These are phyloP conservation scores for Ametastegia equiseti DNA, from an alignment of 2,888 invertebrate species.

Conservation along the genomic window DNA sequence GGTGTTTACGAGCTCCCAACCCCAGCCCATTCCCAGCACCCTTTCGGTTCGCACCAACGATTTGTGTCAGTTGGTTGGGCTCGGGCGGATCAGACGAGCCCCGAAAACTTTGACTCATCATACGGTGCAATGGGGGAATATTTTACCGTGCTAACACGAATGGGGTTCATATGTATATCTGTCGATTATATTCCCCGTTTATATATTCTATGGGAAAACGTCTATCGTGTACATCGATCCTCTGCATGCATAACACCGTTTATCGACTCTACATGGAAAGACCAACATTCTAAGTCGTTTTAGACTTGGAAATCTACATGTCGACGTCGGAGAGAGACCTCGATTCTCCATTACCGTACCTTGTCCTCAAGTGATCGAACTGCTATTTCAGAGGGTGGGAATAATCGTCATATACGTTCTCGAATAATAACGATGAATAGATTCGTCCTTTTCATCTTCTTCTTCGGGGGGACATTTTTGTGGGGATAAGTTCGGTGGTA, in stretches of 20 bases:
- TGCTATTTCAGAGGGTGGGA: background rate
- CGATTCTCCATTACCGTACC: slow-evolving; percentile 11
- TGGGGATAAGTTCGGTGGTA: background rate
- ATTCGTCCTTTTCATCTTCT: background rate
- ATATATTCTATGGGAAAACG: slow-evolving; percentile 27
- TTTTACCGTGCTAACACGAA: slow-evolving; percentile 12
- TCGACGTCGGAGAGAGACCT: background rate
- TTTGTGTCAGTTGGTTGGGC: slow-evolving; percentile 22
- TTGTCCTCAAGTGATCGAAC: background rate
- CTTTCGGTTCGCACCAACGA: slow-evolving; percentile 24
- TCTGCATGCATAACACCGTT: background rate
- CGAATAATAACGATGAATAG: background rate
- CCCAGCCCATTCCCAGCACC: slow-evolving; percentile 48
- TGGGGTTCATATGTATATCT: background rate
- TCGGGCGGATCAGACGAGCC: background rate
- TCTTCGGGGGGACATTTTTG: background rate
- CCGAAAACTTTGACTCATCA: background rate
- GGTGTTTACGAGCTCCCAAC: slow-evolving; percentile 52
- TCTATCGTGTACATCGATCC: background rate
- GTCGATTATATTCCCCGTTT: background rate
- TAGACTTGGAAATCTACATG: slow-evolving; percentile 27
- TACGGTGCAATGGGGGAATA: background rate
- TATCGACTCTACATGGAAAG: slow-evolving; percentile 1
- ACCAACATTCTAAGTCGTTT: slow-evolving; percentile 6
- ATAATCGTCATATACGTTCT: background rate